Percentiles rank a stretch among this genome's conserved stretches.
phyloP scores from a whole-genome alignment of 2,888 invertebrate genomes.

The Phaonia tiefii region DNA sequence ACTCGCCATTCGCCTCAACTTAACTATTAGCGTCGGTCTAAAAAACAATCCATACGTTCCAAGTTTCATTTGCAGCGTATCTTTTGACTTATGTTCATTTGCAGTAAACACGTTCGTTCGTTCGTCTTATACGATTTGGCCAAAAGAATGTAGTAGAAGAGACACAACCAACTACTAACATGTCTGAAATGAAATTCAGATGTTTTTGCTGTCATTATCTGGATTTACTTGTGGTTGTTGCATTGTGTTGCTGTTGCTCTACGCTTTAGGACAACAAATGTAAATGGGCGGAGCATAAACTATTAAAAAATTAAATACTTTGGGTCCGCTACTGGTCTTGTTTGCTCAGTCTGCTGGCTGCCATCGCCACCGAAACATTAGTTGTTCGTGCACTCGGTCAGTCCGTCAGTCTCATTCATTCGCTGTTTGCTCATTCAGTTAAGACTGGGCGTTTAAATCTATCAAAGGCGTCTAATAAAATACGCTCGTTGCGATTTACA shows the following conservation, averaged over 20 bases:
- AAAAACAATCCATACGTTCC: background rate
- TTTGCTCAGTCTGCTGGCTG: background rate
- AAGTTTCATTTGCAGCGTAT: background rate
- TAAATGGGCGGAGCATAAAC: constrained; percentile 60
- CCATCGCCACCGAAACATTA: background rate
- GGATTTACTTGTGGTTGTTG: constrained; percentile 26
- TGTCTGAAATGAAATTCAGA: constrained; percentile 20
- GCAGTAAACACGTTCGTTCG: constrained; percentile 10
- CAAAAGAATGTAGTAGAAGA: background rate
- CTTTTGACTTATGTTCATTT: background rate
- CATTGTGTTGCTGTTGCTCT: constrained; percentile 28
- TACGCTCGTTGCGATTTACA: constrained; percentile 56
- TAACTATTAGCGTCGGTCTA: background rate
- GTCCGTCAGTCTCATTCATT: background rate
- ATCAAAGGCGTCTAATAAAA: constrained; percentile 64
- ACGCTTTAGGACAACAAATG: constrained; percentile 52
- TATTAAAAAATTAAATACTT: constrained; percentile 61
- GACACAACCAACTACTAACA: background rate
- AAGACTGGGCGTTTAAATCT: constrained; percentile 40
- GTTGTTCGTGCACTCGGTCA: too few relatives aligned
- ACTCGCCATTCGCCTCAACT: too few relatives aligned
- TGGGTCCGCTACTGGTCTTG: constrained; percentile 62
- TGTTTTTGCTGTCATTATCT: background rate
- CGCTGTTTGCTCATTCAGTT: constrained; percentile 27
- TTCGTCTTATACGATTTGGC: background rate